Evolutionary conservation across 2,888 invertebrate genomes (phyloP), one percentile per base, ranked within the genome.

Genomic region (Mallateleia sp.): DNA sequence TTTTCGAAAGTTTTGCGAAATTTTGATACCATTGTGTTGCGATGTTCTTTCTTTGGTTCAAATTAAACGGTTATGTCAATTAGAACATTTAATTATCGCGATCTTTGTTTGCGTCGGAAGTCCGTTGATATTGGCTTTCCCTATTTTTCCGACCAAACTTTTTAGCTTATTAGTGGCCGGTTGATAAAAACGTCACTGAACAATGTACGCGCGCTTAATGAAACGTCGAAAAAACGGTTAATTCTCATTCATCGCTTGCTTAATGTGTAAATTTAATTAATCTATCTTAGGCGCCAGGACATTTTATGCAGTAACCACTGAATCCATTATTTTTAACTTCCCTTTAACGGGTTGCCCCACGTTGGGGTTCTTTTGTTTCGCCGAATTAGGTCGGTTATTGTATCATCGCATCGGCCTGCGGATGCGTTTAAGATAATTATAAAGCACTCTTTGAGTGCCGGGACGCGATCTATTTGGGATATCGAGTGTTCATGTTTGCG

Each of bases 391-490:
- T 75, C 75, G 75, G 20, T 1, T 6, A 14, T 38, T 14, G n/a
- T 54, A 6, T 54, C n/a, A 6, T 54, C n/a, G 25, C 25, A 74
- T 60, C 60, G 74, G 60, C n/a, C 24, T 34, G 11, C 67, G 67
- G 64, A 58, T 67, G 64, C 66, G 75, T 60, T 60, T 58, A 67
- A 82, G 22, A 50, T 38, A 81, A 74, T 81, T 58, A 81, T 81
- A 66, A 64, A 50, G 64, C 18, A 28, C 20, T 22, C 18, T 50
- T 58, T 52, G 69, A 38, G n/a, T n/a, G n/a, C 9, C 50, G 4
- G 42, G 11, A 45, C 2, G 52, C 28, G 58, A 81, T 72, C 72
- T 72, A 28, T 80, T 80, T 54, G 66, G 15, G 66, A 74, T 82
- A 82, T 74, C 82, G 58, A 67, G 42, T 42, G 67, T 60, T 32